Base-by-base conservation (phyloP, 2,113 vertebrate genomes). In the Chascanopsetta lugubris region DNA sequence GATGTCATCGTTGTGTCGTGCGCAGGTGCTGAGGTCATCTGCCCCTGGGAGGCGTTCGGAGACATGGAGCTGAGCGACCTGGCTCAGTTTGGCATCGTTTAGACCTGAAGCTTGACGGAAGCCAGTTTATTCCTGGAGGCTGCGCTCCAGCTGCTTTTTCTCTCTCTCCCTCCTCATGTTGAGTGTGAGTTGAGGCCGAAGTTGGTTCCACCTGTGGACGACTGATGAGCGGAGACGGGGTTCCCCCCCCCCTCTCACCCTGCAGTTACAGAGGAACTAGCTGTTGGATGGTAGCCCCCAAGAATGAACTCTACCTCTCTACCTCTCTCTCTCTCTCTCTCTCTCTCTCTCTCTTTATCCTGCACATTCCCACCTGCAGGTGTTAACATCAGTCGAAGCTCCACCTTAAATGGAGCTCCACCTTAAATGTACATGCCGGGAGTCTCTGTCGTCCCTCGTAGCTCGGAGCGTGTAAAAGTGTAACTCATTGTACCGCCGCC, bases 21-120 rank as follows among this genome's bases (percentile, higher is more conserved):
- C 20, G 24, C 34, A 85, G 79, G 60, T 2, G 51, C 51, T 0
- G 54, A 21, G 4, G 93, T 95, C 61, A 88, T 96, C 85, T 96
- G 94, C 59, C 95, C 94, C 1, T 96, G 94, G 95, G 94, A 96
- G 83, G 93, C 93, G 62, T 96, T 95, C 85, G 95, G 91, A 63
- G 94, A 96, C 77, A 84, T 95, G 91, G 94, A 96, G 81, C 92
- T 97, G 69, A 94, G 93, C 0, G 94, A 96, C 48, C 85, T 96
- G 88, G 93, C 95, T 4, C 94, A 95, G 79, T 95, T 95, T 0
- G 95, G 94, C 38, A 93, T 95, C 69, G 93, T 96, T 56, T 96
- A 94, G 64, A 79, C 20, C 38, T 29, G 2, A 1, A 13, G 43
- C 40, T 25, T 1, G 18, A 42, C 1, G 53, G 36, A 42, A 24